A percentile compares a stretch with the other conserved stretches of the same genome.
Evolutionary conservation across 2,113 vertebrate species (phyloP).

Genomic region (Aphelocoma coerulescens): DNA sequence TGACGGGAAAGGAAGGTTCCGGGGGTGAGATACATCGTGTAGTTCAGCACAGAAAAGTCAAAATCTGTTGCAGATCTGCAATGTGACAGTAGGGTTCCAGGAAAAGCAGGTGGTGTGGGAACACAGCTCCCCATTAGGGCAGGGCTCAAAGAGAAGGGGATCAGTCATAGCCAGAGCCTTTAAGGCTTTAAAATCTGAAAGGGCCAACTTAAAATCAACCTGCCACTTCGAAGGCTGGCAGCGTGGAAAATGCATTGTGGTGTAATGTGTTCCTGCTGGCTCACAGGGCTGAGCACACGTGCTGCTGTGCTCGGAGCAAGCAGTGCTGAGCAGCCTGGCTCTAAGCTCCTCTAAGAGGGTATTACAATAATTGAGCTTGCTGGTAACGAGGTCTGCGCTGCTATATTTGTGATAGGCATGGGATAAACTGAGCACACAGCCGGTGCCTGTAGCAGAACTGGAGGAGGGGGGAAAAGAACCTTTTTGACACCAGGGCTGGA

Average conservation of each 20-base stretch:
- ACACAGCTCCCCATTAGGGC: conserved; percentile 9
- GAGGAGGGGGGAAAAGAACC: background rate
- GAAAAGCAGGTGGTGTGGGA: conserved; percentile 56
- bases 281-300: background rate
- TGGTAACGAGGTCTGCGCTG: background rate
- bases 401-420: conserved; percentile 24
- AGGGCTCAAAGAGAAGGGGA: background rate
- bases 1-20: background rate
- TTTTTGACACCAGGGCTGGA: background rate
- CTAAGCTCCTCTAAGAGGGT: background rate
- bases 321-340: background rate
- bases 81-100: conserved; percentile 31
- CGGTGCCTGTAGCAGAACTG: background rate
- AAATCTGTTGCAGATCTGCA: conserved; percentile 42
- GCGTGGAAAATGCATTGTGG: background rate
- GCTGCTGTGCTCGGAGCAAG: background rate
- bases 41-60: conserved; percentile 17
- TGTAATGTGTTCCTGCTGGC: background rate
- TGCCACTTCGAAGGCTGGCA: background rate
- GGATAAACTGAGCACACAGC: background rate
- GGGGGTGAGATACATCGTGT: background rate
- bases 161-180: background rate
- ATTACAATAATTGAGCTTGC: conserved; percentile 30
- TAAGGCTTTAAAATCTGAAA: conserved; percentile 32
- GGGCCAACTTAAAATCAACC: conserved; percentile 27